Base-by-base conservation (phyloP, 2,888 invertebrate genomes). In the Synergus japonicus region DNA sequence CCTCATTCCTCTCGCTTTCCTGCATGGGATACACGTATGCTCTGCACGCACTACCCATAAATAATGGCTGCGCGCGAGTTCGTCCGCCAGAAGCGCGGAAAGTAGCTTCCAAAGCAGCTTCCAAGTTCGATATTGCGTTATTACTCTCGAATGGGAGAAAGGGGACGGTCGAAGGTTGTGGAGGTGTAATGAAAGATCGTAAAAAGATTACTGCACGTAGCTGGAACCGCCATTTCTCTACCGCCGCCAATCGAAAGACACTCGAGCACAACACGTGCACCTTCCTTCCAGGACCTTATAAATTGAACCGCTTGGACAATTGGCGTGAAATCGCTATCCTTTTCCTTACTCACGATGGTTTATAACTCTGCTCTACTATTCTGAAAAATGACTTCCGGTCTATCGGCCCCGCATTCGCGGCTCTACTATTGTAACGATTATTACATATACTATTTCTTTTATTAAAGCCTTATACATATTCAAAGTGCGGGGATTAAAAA, bases 81-180 rank as follows among this genome's bases (percentile, higher is more conserved):
- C 65, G 78, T 65, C 79, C 79, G 79, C 77, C 79, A 82, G 84
- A 82, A 82, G 83, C 83, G 84, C 82, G 84, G 83, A 86, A 87
- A 89, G 89, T 87, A 87, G 86, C 88, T 86, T 85, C 81, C 85
- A 87, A 87, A 87, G 88, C 85, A 84, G 86, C 88, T 88, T 29
- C 87, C 87, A 86, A 89, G 84, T 87, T 89, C 83, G 86, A 89
- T 89, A 88, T 88, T 88, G 88, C 89, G 87, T 89, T 90, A 90
- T 90, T 89, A 88, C 87, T 88, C 87, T 84, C 82, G 64, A 78
- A 76, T 76, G 44, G 64, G 54, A 77, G 78, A 66, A 66, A 10
- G 65, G 77, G 69, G 67, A 49, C 79, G 66, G 43, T 64, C 69
- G 65, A 67, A 76, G 46, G 29, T 66, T 80, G 69, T 78, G 60